These are phyloP conservation scores for Cantharis lateralis DNA, from an alignment of 2,888 invertebrate genomes.

Conservation along the genomic window DNA sequence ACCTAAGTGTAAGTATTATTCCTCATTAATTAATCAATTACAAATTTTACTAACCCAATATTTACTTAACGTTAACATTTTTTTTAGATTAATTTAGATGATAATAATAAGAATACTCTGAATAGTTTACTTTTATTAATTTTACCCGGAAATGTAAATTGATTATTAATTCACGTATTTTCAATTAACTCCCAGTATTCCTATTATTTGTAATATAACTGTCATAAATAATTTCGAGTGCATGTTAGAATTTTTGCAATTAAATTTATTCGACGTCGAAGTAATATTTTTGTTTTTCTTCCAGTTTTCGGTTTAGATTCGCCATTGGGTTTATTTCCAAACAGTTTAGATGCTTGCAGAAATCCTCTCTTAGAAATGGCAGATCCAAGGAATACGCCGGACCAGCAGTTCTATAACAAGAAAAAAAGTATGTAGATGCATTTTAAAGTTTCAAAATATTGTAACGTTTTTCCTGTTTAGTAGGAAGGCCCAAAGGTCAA, in stretches of 20 bases:
- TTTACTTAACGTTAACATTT: background rate
- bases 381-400: constrained; percentile 71
- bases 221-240: background rate
- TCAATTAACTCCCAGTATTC: background rate
- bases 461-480: constrained; percentile 56
- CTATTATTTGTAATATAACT: background rate
- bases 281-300: constrained; percentile 36
- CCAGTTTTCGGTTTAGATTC: constrained; percentile 78
- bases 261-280: background rate
- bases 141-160: background rate
- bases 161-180: background rate
- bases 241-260: background rate
- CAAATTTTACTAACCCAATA: background rate
- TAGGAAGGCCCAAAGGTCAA: constrained; percentile 85
- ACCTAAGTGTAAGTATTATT: constrained; percentile 74
- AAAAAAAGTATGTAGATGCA: constrained; percentile 76
- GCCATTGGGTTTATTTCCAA: constrained; percentile 74
- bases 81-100: background rate
- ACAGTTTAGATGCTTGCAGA: constrained; percentile 75
- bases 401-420: constrained; percentile 68
- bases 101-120: background rate
- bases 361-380: constrained; percentile 75
- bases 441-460: background rate
- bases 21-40: background rate
- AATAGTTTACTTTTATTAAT: background rate